Percentiles rank a stretch among this genome's conserved stretches.
Conservation (phyloP, 35 echinoderm and acorn worm genomes). For the Nesometra sesokonis region DNA sequence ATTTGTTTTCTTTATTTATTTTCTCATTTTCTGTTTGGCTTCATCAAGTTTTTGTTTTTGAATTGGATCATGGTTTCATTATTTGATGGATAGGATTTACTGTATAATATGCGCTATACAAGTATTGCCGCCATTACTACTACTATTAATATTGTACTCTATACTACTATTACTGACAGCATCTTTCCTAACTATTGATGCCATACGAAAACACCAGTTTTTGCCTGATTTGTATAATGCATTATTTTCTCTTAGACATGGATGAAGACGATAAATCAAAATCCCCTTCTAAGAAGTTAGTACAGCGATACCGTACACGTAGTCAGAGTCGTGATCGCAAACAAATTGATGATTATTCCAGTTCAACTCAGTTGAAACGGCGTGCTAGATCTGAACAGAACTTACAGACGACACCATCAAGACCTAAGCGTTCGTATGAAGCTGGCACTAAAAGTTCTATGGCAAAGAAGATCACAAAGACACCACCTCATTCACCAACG, state of each 20-base stretch:
- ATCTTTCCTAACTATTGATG: too few species aligned
- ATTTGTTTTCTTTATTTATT: too few species aligned
- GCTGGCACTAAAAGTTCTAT: conserved; percentile 46
- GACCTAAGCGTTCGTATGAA: conserved; percentile 63
- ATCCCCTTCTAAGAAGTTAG: neutral
- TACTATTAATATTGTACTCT: too few species aligned
- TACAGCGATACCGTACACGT: neutral
- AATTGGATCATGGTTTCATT: too few species aligned
- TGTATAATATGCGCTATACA: too few species aligned
- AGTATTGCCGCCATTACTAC: too few species aligned
- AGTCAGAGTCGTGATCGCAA: conserved; percentile 60
- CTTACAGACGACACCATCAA: conserved; percentile 13
- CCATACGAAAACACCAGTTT: too few species aligned
- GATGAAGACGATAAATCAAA: neutral
- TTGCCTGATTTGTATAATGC: too few species aligned
- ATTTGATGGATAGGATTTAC: too few species aligned
- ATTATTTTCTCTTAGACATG: neutral
- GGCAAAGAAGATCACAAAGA: conserved; percentile 45
- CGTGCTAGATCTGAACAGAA: conserved; percentile 42
- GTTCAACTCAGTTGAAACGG: conserved; percentile 62
- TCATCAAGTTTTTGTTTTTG: too few species aligned
- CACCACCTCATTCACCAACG: neutral
- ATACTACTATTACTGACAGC: too few species aligned
- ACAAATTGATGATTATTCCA: conserved; percentile 29
- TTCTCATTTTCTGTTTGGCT: too few species aligned